Evolutionary conservation across 2,888 invertebrate species (phyloP).

Genomic region (Xanthia icteritia): DNA sequence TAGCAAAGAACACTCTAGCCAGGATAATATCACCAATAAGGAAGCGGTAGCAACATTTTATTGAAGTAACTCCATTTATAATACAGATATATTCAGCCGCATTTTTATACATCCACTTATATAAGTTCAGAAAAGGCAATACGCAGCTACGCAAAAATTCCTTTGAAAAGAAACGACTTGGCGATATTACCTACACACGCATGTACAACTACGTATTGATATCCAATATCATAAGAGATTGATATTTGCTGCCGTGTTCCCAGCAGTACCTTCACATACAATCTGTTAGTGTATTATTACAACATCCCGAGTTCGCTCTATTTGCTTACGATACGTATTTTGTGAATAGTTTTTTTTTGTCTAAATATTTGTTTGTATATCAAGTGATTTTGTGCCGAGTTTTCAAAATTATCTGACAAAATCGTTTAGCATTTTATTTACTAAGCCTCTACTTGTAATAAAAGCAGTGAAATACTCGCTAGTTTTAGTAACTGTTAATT

Average conservation of each 20-base stretch:
- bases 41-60: not conserved
- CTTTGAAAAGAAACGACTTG: slow-evolving; percentile 37
- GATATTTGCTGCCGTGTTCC: slow-evolving; percentile 38
- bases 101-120: not conserved
- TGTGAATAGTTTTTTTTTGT: not conserved
- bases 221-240: slow-evolving; percentile 58
- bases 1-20: not conserved
- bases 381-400: not conserved
- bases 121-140: slow-evolving; percentile 2
- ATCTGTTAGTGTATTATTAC: slow-evolving; percentile 44
- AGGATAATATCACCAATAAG: not conserved
- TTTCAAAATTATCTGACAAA: slow-evolving; percentile 7
- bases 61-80: not conserved
- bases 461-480: not conserved
- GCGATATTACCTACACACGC: slow-evolving; percentile 29
- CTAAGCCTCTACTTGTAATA: not conserved
- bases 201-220: slow-evolving; percentile 25
- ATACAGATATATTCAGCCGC: not conserved
- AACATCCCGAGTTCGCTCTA: slow-evolving; percentile 34
- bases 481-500: not conserved
- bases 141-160: not conserved
- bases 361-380: slow-evolving; percentile 13
- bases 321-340: slow-evolving; percentile 35
- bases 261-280: slow-evolving; percentile 16
- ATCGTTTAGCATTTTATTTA: not conserved